Evolutionary conservation across 1,140 invertebrate species (phyloP), one percentile per base, ranked within the genome.

Genomic region (Temnothorax longispinosus): DNA sequence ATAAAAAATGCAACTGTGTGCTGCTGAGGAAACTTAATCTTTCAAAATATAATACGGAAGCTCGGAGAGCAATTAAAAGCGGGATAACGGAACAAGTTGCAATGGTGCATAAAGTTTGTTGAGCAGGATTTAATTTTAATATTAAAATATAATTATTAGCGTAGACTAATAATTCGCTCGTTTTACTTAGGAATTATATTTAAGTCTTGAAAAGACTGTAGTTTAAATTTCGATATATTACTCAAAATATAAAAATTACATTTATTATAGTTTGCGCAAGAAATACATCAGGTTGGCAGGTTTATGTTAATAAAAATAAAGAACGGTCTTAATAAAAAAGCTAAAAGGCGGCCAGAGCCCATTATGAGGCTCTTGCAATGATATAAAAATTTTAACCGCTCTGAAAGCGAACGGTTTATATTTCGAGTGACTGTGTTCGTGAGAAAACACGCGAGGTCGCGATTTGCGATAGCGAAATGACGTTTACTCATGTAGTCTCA

Each of bases 381-480:
- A 62, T 62, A 35, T 62, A 74, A 84, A 82, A 60, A 21, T 50
- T 75, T 3, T 32, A 74, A 84, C 15, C 60, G 62, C n/a, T 11
- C 27, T 75, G 13, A 15, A 54, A 71, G 21, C 32, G n/a, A 38
- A 38, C 27, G 18, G 13, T 84, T 75, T 84, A 47, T 47, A 52
- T 8, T 41, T 82, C 27, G 21, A 15, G 35, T 38, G 38, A 54
- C 3, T 41, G 41, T 52, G n/a, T 32, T 50, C 44, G 18, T 41
- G 21, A 54, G 47, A 72, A 10, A 47, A 72, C 52, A 72, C 27
- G 56, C 69, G n/a, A 84, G 75, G 69, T 2, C 13, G 41, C 69
- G 44, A 84, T 84, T 74, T 58, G 35, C 44, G 38, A 82, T 21
- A 72, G 52, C 38, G 13, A 47, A 50, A 75, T 27, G 18, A 84